Conservation (phyloP, 2,113 vertebrate species). For the Ciconia stormi region DNA sequence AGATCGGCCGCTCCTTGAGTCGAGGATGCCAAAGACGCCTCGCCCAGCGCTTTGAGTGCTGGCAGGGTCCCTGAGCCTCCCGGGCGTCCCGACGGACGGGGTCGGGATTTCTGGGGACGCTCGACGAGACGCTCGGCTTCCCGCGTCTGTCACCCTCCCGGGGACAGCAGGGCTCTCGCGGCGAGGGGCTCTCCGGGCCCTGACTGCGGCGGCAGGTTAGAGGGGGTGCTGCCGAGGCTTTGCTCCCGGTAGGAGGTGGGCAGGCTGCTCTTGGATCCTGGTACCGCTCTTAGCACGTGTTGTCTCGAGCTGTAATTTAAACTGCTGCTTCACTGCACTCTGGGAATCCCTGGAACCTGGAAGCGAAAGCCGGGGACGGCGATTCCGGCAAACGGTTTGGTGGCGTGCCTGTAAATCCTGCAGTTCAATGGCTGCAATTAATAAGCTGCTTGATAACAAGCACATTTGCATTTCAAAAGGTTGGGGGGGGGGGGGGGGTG, state of each 20-base stretch:
- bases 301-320: background rate
- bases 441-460: background rate
- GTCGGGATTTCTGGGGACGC: background rate
- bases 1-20: background rate
- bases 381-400: background rate
- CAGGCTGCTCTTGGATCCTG: slow-evolving; percentile 22
- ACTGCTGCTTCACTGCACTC: slow-evolving; percentile 42
- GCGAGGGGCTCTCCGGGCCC: background rate
- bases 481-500: too few species aligned
- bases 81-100: too few species aligned
- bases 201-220: background rate
- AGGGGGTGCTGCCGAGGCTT: background rate
- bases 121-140: background rate
- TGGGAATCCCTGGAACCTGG: background rate
- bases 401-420: too few species aligned
- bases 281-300: slow-evolving; percentile 49
- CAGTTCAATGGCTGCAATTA: fast-evolving
- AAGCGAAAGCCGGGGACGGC: background rate
- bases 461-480: background rate
- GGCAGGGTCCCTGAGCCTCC: background rate
- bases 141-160: background rate
- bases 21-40: background rate
- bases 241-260: background rate
- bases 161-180: background rate
- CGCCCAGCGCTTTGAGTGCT: background rate